A percentile compares a stretch with the other conserved stretches of the same genome.
phyloP scores from a whole-genome alignment of 2,888 invertebrate species.

The Trissolcus brochymenae region DNA sequence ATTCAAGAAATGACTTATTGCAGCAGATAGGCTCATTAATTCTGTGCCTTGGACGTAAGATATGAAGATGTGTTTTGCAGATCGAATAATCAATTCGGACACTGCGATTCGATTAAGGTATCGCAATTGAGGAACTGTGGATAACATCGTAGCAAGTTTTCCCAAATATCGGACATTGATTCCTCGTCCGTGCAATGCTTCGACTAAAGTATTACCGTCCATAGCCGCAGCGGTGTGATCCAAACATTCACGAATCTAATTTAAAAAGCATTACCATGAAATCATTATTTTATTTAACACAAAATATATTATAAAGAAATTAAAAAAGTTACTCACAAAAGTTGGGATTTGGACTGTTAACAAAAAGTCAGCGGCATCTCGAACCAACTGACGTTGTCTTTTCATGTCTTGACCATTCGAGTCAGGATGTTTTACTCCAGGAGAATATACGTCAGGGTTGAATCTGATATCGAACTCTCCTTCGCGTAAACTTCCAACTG shows the following conservation, averaged over 20 bases:
- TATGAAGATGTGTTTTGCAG: conserved; percentile 96
- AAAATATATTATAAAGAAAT: conserved; percentile 1
- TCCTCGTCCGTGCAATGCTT: conserved; percentile 95
- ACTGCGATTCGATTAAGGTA: conserved; percentile 94
- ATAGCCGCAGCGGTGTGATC: conserved; percentile 95
- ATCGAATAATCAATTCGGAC: conserved; percentile 91
- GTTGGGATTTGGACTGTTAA: conserved; percentile 95
- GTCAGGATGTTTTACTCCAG: conserved; percentile 91
- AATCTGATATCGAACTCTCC: conserved; percentile 98
- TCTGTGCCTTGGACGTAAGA: conserved; percentile 93
- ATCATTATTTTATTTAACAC: neutral
- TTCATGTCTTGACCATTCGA: conserved; percentile 83
- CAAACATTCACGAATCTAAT: conserved; percentile 89
- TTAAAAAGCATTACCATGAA: neutral
- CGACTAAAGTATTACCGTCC: conserved; percentile 94
- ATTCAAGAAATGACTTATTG: conserved; percentile 97
- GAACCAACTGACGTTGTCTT: conserved; percentile 92
- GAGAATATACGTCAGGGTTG: conserved; percentile 98
- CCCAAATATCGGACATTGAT: conserved; percentile 98
- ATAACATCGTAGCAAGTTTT: conserved; percentile 88
- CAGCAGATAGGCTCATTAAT: conserved; percentile 91
- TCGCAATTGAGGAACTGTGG: conserved; percentile 86
- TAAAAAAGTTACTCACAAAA: conserved; percentile 82
- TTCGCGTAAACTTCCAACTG: conserved; percentile 95
- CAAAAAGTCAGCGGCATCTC: conserved; percentile 96